Conservation (phyloP, 2,888 invertebrate genomes). For the Eristalinus aeneus region DNA sequence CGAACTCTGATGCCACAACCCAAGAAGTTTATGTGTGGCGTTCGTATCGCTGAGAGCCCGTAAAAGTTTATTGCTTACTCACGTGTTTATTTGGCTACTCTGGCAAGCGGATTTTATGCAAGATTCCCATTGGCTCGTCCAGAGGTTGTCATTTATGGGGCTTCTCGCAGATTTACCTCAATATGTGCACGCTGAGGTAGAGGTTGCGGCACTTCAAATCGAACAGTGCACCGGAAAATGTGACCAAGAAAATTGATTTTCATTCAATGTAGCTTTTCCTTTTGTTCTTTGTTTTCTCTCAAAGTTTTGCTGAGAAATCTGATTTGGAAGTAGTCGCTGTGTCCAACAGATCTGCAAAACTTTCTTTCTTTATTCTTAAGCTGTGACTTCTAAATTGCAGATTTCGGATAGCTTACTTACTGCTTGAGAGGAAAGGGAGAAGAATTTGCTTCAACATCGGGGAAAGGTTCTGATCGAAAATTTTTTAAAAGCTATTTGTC, state of each 20-base stretch:
- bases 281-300: neutral
- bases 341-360: neutral
- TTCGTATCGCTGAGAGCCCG: conserved; percentile 41
- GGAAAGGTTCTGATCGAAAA: too few species aligned
- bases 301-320: neutral
- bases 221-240: neutral
- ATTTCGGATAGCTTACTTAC: neutral
- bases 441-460: too few species aligned
- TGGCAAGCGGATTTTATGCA: conserved; percentile 12
- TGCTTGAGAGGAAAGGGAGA: too few species aligned
- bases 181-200: neutral
- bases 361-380: neutral
- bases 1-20: conserved; percentile 5
- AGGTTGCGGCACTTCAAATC: neutral
- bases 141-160: neutral
- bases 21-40: conserved; percentile 12
- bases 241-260: neutral
- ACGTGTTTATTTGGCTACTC: conserved; percentile 25
- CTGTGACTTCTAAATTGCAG: neutral
- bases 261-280: neutral
- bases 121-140: neutral
- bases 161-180: neutral
- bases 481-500: too few species aligned
- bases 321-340: neutral
- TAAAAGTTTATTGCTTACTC: conserved; percentile 60